Conservation (phyloP, 2,888 invertebrate species). For the Ramazzottius varieornatus region DNA sequence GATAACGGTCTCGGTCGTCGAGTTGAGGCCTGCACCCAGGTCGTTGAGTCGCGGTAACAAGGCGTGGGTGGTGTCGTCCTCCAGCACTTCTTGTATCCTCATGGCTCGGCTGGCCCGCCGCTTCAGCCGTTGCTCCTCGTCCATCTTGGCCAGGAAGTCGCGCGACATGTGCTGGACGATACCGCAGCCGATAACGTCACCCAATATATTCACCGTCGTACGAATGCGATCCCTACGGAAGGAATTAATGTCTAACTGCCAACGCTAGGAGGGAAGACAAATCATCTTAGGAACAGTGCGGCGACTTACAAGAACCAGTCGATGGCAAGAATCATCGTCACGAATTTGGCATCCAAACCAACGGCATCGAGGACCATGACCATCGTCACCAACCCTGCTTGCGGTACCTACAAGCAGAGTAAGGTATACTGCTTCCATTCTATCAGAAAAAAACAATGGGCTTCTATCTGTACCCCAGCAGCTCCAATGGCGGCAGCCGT, state of each 20-base stretch:
- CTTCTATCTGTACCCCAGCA: constrained; percentile 60
- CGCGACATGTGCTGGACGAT: constrained; percentile 46
- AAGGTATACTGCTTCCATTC: too few species aligned
- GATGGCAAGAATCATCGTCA: constrained; percentile 26
- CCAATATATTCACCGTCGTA: constrained; percentile 60
- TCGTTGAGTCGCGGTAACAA: neutral
- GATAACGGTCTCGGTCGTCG: neutral
- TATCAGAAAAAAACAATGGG: too few species aligned
- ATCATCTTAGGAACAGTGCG: neutral
- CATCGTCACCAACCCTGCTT: constrained; percentile 20
- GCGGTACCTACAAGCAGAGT: constrained; percentile 10
- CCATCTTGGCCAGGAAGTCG: neutral
- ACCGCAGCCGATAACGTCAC: constrained; percentile 74
- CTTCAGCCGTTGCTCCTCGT: neutral
- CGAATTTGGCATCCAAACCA: constrained; percentile 25
- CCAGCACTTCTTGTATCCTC: neutral
- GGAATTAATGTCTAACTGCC: neutral
- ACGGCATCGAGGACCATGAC: constrained; percentile 30
- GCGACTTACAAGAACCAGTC: constrained; percentile 27
- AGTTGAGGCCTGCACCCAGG: neutral
- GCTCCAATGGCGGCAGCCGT: constrained; percentile 91
- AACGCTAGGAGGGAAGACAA: neutral
- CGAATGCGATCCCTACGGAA: constrained; percentile 33
- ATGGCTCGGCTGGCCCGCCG: neutral
- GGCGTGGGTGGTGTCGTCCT: neutral